A percentile compares a stretch with the other conserved stretches of the same genome.
phyloP scores from a whole-genome alignment of 2,113 vertebrate genomes.

The Hypomesus transpacificus region DNA sequence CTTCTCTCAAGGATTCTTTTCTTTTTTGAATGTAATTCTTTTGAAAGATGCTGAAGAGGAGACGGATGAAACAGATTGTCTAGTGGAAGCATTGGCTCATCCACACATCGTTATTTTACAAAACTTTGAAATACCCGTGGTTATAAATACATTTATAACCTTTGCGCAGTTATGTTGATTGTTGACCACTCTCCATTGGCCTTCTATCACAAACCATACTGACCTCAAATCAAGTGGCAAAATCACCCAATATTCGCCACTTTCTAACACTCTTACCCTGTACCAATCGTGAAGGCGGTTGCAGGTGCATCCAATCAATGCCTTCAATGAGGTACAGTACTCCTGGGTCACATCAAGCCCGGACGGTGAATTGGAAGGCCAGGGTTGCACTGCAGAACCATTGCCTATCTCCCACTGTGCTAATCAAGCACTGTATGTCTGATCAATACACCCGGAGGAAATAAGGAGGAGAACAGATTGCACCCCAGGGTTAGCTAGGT shows the following conservation, averaged over 20 bases:
- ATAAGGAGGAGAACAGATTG: slow-evolving; percentile 66
- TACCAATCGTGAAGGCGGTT: background rate
- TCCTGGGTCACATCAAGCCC: slow-evolving; percentile 46
- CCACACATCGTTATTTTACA: no score
- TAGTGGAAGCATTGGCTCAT: no score
- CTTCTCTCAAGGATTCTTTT: slow-evolving; percentile 12
- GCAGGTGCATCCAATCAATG: slow-evolving; percentile 55
- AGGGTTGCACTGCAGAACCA: slow-evolving; percentile 53
- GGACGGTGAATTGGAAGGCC: slow-evolving; percentile 37
- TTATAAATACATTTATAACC: no score
- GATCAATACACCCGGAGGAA: slow-evolving; percentile 67
- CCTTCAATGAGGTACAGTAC: slow-evolving; percentile 56
- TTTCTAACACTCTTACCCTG: no score
- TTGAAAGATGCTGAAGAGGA: no score
- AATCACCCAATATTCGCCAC: no score
- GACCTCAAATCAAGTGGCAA: no score
- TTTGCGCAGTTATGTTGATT: no score
- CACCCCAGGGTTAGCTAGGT: slow-evolving; percentile 58
- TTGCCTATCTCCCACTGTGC: slow-evolving; percentile 64
- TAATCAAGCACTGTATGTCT: slow-evolving; percentile 66
- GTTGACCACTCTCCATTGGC: no score
- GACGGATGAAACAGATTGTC: no score
- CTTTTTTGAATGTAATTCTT: background rate
- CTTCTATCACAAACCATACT: no score
- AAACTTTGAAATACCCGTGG: no score